Base-by-base conservation (phyloP, 2,797 vertebrate genomes). In the Phataginus tetradactyla region DNA sequence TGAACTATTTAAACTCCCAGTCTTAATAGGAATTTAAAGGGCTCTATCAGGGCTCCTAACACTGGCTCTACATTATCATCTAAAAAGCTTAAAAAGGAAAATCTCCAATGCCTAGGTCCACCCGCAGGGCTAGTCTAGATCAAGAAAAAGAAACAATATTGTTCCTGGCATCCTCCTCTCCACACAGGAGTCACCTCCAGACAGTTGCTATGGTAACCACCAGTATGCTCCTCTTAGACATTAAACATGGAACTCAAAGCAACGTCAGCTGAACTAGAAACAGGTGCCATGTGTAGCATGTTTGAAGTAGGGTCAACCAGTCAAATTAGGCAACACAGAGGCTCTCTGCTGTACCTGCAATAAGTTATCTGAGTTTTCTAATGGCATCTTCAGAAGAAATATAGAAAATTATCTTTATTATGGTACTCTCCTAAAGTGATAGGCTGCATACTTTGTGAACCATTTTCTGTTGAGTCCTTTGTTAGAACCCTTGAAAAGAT, bases 181-280 rank as follows among this genome's bases (percentile, higher is more conserved):
- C 39, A 89, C 32, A 39, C 49, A 71, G 10, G 68, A 93, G 90
- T 94, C 68, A 80, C 79, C 61, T 25, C 75, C 71, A 83, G 59
- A 57, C 59, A 69, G 97, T 96, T 97, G 93, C 96, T 91, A 93
- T 96, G 91, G 96, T 75, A 97, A 97, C 96, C 14, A n/a, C 27
- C 49, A 94, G 42, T 34, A 4, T 90, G 74, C 79, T 89, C 75
- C 49, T 79, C 66, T 91, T 37, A 57, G 95, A 89, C 25, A 86
- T 89, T 95, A 88, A 86, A 96, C 94, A 95, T 68, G 78, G 91
- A 89, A 91, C 21, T 37, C 81, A 75, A 63, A 86, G 66, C 78
- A 79, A 80, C 12, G 68, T 96, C 53, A 42, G 55, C 49, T 79
- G 51, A 90, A 71, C 94, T 86, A 63, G 83, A 90, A 94, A 72